Evolutionary conservation across 2,797 vertebrate species (phyloP), one percentile per base, ranked within the genome.

Genomic region (Schizopygopsis malacanthus): DNA sequence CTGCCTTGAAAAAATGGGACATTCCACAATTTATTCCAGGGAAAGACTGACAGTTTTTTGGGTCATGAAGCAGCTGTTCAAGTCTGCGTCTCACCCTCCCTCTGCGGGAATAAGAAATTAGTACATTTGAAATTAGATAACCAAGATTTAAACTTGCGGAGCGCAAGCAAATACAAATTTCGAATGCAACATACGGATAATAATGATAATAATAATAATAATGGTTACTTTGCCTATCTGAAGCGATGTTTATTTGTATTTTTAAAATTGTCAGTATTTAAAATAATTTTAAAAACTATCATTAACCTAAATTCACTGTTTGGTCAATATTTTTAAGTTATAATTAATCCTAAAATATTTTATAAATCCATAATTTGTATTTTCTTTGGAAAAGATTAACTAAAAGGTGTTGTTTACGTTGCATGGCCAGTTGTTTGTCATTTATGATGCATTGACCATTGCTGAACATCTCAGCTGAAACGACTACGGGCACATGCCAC

Each of bases 41-140:
- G 95, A 96, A 96, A 97, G 96, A 96, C 96, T 96, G 96, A 96
- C 96, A 96, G 96, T 96, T 97, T 97, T 96, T 96, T 96, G 96
- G 96, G 96, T 97, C 96, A 97, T 96, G 96, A 96, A 96, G 96
- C 96, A 96, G 96, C 96, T 96, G 95, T 96, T 96, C 88, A 90
- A 93, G 92, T 92, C 93, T 93, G 86, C 70, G 89, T 92, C 90
- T 92, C 87, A 82, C 86, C 92, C 95, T 86, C 96, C 96, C 96
- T 95, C 96, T 91, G 94, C 94, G 93, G 91, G 95, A 95, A 96
- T 96, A 96, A 95, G 95, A 95, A 96, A 96, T 96, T 95, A 96
- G 95, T 96, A 95, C 94, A 95, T 96, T 95, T 96, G 94, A 95
- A 96, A 96, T 96, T 96, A 96, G 95, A 96, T 95, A 96, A 96